Conservation (phyloP, 1,140 invertebrate genomes). For the Macrocentrus cingulum region DNA sequence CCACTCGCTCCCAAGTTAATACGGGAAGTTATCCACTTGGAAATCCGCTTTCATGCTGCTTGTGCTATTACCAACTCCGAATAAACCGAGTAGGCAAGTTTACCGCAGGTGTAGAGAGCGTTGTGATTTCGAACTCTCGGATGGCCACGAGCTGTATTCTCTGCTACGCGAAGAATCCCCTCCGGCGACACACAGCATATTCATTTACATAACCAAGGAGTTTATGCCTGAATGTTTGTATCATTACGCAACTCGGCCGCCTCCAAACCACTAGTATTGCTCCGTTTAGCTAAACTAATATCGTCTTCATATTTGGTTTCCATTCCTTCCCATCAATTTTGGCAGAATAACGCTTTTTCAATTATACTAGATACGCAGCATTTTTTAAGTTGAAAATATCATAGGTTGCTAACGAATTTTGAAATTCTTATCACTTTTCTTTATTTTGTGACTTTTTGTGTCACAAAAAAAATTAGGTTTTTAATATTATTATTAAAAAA, state of each 20-base stretch:
- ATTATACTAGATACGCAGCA: no score
- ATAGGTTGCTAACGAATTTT: no score
- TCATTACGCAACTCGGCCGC: no score
- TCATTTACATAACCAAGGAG: conserved; percentile 11
- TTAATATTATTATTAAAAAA: no score
- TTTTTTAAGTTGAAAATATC: no score
- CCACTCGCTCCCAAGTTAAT: conserved; percentile 38
- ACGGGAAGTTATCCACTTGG: conserved; percentile 52
- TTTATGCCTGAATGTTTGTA: not conserved
- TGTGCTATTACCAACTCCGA: conserved; percentile 29
- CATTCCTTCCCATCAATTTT: no score
- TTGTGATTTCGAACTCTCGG: not conserved
- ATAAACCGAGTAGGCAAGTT: conserved; percentile 26
- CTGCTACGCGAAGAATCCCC: not conserved
- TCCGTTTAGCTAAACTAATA: no score
- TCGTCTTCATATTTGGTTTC: no score
- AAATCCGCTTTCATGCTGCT: conserved; percentile 45
- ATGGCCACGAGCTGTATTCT: conserved; percentile 1
- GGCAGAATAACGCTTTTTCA: no score
- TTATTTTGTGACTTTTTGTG: no score
- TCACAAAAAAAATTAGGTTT: no score
- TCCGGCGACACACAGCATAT: not conserved
- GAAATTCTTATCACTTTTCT: no score
- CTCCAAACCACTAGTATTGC: not conserved
- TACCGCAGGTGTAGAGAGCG: conserved; percentile 19